Conservation (phyloP, 1,140 invertebrate genomes). For the Prorops nasuta region DNA sequence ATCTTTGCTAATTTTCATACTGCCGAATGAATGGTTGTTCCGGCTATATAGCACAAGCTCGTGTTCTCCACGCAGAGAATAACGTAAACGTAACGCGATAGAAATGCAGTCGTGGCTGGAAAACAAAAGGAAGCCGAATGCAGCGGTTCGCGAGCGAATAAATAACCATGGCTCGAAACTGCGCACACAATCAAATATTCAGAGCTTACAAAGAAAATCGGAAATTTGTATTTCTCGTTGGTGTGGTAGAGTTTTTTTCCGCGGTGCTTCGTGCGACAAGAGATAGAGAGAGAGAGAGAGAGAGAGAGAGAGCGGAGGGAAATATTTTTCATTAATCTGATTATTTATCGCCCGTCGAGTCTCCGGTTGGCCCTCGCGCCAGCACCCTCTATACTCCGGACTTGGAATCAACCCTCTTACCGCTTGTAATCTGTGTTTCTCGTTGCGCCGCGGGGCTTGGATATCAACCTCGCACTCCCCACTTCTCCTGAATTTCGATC, state of each 20-base stretch:
- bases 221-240: no score
- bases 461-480: no score
- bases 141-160: constrained; percentile 16
- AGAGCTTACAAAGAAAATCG: no score
- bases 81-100: no score
- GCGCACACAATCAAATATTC: constrained; percentile 1
- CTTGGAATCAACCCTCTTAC: constrained; percentile 34
- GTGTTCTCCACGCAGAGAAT: no score
- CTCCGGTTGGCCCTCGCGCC: constrained; percentile 18
- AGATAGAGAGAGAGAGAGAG: no score
- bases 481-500: no score
- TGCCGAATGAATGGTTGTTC: no score
- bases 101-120: no score
- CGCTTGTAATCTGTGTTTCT: constrained; percentile 37
- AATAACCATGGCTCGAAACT: constrained; percentile 18
- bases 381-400: background rate
- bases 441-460: constrained; percentile 23
- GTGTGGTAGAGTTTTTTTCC: background rate
- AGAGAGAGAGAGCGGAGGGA: no score
- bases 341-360: constrained; percentile 52
- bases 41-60: no score
- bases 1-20: no score
- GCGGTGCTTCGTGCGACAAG: background rate
- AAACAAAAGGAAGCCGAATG: constrained; percentile 6
- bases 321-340: constrained; percentile 57